These are phyloP conservation scores for Cyclura pinguis DNA, from an alignment of 2,797 vertebrate genomes.

Conservation along the genomic window DNA sequence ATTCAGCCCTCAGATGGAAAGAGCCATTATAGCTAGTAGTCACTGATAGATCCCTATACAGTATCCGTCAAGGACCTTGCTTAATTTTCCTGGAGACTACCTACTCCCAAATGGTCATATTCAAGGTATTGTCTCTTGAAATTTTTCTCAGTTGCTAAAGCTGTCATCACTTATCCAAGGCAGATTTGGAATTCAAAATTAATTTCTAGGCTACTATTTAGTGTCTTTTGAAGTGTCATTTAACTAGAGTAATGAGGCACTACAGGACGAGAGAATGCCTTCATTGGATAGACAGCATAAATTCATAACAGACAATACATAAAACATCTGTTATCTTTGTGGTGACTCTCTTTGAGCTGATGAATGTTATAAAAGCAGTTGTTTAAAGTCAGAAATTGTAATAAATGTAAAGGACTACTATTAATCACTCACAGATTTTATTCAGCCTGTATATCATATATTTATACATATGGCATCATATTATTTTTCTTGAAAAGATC, in stretches of 20 bases:
- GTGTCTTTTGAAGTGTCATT: constrained; percentile 31
- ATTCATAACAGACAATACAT: background rate
- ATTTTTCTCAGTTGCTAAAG: background rate
- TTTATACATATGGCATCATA: background rate
- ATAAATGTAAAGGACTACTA: background rate
- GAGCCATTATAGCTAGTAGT: background rate
- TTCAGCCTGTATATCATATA: background rate
- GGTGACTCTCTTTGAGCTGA: background rate
- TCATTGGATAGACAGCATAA: background rate
- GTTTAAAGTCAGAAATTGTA: background rate
- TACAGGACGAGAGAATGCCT: background rate
- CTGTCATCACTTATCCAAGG: background rate
- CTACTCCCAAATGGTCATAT: background rate
- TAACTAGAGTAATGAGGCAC: constrained; percentile 9
- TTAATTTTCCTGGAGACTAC: background rate
- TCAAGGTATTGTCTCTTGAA: background rate
- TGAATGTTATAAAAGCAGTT: background rate
- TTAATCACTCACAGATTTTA: background rate
- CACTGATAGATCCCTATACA: background rate
- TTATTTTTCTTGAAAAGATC: background rate
- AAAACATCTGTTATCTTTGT: background rate
- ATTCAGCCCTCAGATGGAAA: no score
- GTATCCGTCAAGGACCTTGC: background rate
- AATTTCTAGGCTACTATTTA: background rate
- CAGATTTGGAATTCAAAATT: constrained; percentile 19